phyloP scores from a whole-genome alignment of 2,113 vertebrate genomes.

The Rhinichthys klamathensis region DNA sequence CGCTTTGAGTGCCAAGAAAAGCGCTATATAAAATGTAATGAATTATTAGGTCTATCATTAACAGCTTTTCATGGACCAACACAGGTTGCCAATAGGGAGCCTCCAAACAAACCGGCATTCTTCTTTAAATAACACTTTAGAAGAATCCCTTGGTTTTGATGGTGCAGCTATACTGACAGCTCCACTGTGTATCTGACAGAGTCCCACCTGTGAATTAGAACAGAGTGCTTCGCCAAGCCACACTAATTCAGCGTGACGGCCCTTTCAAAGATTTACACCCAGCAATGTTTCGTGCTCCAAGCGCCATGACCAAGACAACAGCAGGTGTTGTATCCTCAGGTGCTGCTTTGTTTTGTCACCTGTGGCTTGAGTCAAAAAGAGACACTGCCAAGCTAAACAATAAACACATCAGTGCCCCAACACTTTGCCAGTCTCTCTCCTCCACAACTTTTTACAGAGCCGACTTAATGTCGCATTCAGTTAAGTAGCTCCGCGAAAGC shows the following conservation, averaged over 20 bases:
- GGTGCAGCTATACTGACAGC: slow-evolving; percentile 37
- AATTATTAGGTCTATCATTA: neutral
- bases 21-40: too few relatives aligned
- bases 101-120: neutral
- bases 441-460: slow-evolving; percentile 5
- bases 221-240: slow-evolving; percentile 27
- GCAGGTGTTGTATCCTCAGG: slow-evolving; percentile 51
- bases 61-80: neutral
- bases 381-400: slow-evolving; percentile 13
- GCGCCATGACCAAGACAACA: slow-evolving; percentile 49
- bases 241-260: slow-evolving; percentile 55
- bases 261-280: slow-evolving; percentile 51
- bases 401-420: slow-evolving; percentile 20
- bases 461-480: neutral
- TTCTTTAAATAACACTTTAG: slow-evolving; percentile 7
- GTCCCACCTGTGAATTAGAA: slow-evolving; percentile 54
- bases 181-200: slow-evolving; percentile 42
- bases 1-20: too few relatives aligned
- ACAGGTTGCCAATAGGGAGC: neutral
- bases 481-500: neutral
- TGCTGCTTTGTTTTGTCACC: slow-evolving; percentile 48
- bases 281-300: slow-evolving; percentile 27
- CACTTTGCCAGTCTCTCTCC: neutral
- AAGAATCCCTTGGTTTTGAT: slow-evolving; percentile 19
- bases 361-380: slow-evolving; percentile 44